Evolutionary conservation across 92 coral and sea anemone genomes (phyloP), one percentile per base, ranked within the genome.

Genomic region (Heteractis magnifica): DNA sequence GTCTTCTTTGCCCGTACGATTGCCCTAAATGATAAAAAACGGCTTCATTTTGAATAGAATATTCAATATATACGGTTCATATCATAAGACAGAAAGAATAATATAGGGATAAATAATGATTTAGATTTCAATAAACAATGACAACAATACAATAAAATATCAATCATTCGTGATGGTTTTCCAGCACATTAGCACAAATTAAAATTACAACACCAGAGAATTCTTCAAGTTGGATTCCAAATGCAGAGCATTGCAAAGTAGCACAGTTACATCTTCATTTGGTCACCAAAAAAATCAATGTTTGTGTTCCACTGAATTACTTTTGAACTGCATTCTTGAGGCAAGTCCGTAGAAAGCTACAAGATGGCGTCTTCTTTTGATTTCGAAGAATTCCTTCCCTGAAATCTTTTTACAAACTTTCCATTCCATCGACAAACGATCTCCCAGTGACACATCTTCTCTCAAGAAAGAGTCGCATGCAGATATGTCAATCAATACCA

Each of bases 1-100:
- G 98, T 65, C 90, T 79, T 83, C 91, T 89, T 72, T 94, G 98
- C 4, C 98, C 98, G 64, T 94, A 94, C 0, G 98, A 91, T 79
- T 94, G 95, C 44, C 98, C 98, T 94, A 79, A 18, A 65, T 19
- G 5, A 86, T 18, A 44, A 11, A 80, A 51, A 23, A 49, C 51
- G 64, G 64, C n/a, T 58, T 58, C 15, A 58, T 13, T 9, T 12
- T 58, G 44, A 41, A 44, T 62, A 6, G 23, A 62, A 62, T 4
- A 62, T 16, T 62, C 20, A 13, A 3, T 55, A 62, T 62, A 4
- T 5, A 34, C 44, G 44, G 2, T 34, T 34, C 44, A 34, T 1
- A 2, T 34, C 44, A 34, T 34, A 34, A 34, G 44, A 34, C 44
- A 34, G 44, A 34, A 2, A 34, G 44, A 34, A 34, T 34, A 34